Evolutionary conservation across 2,888 invertebrate species (phyloP).

Genomic region (Cosmorhoe ocellata): DNA sequence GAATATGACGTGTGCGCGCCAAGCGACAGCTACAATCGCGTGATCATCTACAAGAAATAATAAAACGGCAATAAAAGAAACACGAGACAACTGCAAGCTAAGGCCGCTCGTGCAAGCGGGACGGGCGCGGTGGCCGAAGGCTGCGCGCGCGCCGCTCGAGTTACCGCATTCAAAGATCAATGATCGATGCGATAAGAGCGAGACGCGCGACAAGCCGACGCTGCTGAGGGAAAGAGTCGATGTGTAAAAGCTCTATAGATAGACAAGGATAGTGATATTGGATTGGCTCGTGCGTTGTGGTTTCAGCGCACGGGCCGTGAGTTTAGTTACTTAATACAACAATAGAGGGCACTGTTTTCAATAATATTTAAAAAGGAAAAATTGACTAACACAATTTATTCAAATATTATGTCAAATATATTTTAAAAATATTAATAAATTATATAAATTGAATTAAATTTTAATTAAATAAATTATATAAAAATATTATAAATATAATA

Average conservation of each 20-base stretch:
- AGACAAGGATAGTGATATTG: conserved; percentile 48
- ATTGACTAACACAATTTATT: no score
- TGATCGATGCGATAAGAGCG: conserved; percentile 78
- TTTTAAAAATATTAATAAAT: no score
- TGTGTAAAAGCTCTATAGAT: conserved; percentile 29
- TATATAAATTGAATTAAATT: no score
- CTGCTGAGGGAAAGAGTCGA: conserved; percentile 47
- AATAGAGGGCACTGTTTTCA: conserved; percentile 63
- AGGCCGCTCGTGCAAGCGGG: conserved; percentile 66
- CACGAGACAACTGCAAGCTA: conserved; percentile 72
- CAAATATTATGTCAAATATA: no score
- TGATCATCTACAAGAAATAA: conserved; percentile 83
- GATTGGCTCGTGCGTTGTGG: conserved; percentile 78
- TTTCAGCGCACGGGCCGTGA: conserved; percentile 53
- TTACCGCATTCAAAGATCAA: conserved; percentile 80
- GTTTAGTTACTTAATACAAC: conserved; percentile 30
- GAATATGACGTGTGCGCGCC: conserved; percentile 78
- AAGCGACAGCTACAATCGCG: conserved; percentile 82
- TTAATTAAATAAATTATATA: no score
- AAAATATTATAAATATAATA: no score
- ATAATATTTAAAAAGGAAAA: not conserved
- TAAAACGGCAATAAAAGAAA: conserved; percentile 82
- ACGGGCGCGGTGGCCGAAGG: conserved; percentile 63
- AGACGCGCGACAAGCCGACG: conserved; percentile 60
- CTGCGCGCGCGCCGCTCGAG: conserved; percentile 77